phyloP scores from a whole-genome alignment of 2,113 vertebrate genomes.

The Cavia aperea region DNA sequence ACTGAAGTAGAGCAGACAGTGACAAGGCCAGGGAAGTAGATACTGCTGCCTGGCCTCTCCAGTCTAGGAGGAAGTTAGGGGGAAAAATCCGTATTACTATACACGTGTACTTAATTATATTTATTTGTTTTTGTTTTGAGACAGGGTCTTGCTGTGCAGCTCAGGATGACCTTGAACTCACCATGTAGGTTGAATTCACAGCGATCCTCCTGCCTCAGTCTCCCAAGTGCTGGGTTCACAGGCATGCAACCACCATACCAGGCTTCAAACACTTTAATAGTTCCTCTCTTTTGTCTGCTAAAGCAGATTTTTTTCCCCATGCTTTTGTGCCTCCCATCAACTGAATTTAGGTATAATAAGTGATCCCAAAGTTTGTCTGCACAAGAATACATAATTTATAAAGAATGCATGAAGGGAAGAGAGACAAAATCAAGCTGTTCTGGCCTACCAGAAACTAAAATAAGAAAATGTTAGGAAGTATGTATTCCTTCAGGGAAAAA shows the following conservation, averaged over 20 bases:
- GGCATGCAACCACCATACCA: background rate
- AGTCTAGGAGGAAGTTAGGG: background rate
- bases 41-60: background rate
- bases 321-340: background rate
- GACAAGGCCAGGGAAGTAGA: background rate
- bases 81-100: background rate
- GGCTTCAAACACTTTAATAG: background rate
- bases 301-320: background rate
- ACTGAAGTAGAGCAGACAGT: background rate
- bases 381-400: background rate
- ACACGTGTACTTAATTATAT: background rate
- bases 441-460: constrained; percentile 9
- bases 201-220: background rate
- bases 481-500: background rate
- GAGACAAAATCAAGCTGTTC: background rate
- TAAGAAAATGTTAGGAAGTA: background rate
- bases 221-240: background rate
- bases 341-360: background rate
- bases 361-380: background rate
- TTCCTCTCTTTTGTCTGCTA: background rate
- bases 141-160: background rate
- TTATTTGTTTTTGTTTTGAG: background rate
- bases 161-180: background rate
- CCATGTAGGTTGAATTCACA: background rate
- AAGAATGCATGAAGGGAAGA: background rate